These are phyloP conservation scores for Gnatocerus cornutus DNA, from an alignment of 2,888 invertebrate species.

Conservation along the genomic window DNA sequence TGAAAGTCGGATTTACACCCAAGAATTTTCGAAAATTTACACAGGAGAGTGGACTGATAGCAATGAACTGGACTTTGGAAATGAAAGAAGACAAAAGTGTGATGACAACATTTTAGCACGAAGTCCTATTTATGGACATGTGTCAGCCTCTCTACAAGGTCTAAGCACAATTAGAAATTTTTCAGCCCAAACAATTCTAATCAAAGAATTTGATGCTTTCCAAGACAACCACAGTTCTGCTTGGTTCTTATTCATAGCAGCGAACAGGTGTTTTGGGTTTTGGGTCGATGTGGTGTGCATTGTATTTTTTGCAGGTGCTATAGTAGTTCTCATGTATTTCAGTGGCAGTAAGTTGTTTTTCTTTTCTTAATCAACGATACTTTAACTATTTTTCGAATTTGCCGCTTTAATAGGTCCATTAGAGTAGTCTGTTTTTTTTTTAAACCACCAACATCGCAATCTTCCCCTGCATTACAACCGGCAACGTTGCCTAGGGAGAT, in stretches of 20 bases:
- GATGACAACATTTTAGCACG: conserved; percentile 74
- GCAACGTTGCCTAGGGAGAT: too few species aligned
- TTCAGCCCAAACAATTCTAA: conserved; percentile 77
- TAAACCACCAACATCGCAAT: too few species aligned
- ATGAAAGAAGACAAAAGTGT: background rate
- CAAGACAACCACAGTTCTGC: conserved; percentile 82
- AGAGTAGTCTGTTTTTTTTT: too few species aligned
- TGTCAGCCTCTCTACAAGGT: conserved; percentile 84
- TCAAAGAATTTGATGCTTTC: conserved; percentile 77
- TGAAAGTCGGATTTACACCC: too few species aligned
- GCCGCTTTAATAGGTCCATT: too few species aligned
- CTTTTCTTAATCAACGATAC: background rate
- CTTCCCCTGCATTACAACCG: too few species aligned
- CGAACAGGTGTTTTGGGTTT: conserved; percentile 81
- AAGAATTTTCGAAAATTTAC: too few species aligned
- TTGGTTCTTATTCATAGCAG: conserved; percentile 79
- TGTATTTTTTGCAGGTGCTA: conserved; percentile 73
- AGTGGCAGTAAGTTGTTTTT: conserved; percentile 54
- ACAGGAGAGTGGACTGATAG: too few species aligned
- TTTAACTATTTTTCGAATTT: too few species aligned
- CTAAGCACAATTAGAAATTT: conserved; percentile 86
- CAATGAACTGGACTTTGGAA: too few species aligned
- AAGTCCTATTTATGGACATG: conserved; percentile 85
- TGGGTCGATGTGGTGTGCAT: conserved; percentile 81
- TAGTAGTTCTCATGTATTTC: conserved; percentile 57